phyloP scores from a whole-genome alignment of 2,113 vertebrate species.

The Hylia prasina region DNA sequence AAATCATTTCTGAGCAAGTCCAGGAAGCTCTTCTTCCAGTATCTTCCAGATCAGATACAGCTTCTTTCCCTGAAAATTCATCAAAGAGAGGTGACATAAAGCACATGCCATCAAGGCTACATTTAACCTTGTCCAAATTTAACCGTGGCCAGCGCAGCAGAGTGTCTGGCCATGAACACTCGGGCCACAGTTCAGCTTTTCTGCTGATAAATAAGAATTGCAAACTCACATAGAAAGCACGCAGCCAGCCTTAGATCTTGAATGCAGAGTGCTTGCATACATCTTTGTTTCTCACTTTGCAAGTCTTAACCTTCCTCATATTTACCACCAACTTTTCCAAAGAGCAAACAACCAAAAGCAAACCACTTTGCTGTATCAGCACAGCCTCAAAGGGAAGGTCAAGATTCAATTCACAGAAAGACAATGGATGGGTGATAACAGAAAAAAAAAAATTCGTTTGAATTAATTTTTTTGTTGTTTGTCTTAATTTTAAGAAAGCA shows the following conservation, averaged over 20 bases:
- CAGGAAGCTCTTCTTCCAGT: neutral
- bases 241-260: neutral
- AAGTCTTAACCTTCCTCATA: neutral
- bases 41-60: too few species aligned
- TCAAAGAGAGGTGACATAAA: neutral
- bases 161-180: neutral
- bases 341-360: neutral
- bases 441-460: neutral
- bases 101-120: neutral
- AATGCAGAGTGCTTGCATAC: neutral
- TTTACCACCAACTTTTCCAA: neutral
- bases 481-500: neutral
- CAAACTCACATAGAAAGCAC: neutral
- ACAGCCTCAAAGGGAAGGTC: neutral
- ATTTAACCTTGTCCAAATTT: neutral
- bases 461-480: neutral
- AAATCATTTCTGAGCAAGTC: neutral
- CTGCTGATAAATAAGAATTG: neutral
- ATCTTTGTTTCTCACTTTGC: neutral
- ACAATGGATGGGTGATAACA: neutral
- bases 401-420: neutral
- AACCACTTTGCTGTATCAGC: neutral
- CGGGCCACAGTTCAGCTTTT: neutral
- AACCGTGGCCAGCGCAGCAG: neutral
- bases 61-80: neutral